phyloP scores from a whole-genome alignment of 1,140 invertebrate genomes.

The Heliconius nattereri region DNA sequence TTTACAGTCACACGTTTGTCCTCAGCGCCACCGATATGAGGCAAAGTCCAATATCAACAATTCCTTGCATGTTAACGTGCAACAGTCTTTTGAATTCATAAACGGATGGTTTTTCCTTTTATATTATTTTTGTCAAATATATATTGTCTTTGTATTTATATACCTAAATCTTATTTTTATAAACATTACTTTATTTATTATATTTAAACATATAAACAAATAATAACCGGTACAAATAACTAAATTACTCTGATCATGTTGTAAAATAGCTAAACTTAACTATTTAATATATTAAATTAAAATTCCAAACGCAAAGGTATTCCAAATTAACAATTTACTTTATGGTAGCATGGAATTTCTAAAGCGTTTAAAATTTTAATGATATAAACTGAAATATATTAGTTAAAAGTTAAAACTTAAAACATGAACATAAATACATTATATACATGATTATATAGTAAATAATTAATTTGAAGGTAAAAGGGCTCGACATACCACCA shows the following conservation, averaged over 20 bases:
- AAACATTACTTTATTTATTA: neutral
- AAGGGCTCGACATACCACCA: constrained; percentile 70
- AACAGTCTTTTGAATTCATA: neutral
- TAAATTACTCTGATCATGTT: neutral
- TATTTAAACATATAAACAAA: neutral
- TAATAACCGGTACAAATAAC: neutral
- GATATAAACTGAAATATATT: neutral
- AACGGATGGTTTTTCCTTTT: neutral
- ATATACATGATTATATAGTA: neutral
- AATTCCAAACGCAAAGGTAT: constrained; percentile 7
- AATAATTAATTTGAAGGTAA: constrained; percentile 55
- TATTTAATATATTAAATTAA: constrained; percentile 9
- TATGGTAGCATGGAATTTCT: neutral
- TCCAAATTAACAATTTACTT: neutral
- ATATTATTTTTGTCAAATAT: too few relatives aligned
- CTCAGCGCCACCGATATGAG: constrained; percentile 82
- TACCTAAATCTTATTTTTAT: too few relatives aligned
- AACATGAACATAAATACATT: neutral
- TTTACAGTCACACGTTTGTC: too few relatives aligned
- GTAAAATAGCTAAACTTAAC: neutral
- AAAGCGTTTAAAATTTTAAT: neutral
- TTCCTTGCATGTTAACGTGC: neutral
- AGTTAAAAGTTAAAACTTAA: neutral
- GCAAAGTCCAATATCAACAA: constrained; percentile 68
- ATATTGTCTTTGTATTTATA: too few relatives aligned